Conservation (phyloP, 1,140 invertebrate genomes). For the Bombus terrestris region DNA sequence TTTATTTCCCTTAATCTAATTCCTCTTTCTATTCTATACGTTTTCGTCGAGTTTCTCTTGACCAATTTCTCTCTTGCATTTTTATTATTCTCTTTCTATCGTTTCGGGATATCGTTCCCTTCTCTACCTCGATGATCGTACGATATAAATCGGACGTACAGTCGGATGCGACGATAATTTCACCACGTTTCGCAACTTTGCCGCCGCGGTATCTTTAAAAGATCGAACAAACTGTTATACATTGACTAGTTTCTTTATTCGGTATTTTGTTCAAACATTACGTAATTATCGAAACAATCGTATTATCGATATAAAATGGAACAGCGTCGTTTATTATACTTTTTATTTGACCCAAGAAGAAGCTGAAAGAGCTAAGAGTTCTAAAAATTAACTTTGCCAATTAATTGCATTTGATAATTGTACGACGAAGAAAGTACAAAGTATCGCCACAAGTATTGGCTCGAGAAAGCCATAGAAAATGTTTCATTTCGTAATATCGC, state of each 20-base stretch:
- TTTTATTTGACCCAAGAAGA: background rate
- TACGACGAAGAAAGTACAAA: too few species aligned
- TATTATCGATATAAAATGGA: background rate
- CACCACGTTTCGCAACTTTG: too few species aligned
- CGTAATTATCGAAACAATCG: background rate
- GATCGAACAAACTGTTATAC: fast-evolving
- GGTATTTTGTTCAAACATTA: background rate
- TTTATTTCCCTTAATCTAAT: background rate
- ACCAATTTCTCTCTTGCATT: background rate
- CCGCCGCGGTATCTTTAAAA: too few species aligned
- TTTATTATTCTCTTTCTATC: background rate
- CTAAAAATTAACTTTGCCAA: background rate
- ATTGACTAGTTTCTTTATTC: too few species aligned
- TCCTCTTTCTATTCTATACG: background rate
- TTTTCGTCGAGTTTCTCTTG: background rate
- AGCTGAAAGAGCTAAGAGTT: background rate
- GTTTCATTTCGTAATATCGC: background rate
- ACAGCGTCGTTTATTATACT: background rate
- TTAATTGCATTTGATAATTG: background rate
- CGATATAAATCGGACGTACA: too few species aligned
- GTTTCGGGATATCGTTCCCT: too few species aligned
- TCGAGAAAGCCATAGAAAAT: too few species aligned
- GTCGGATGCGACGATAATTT: too few species aligned
- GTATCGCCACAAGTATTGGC: too few species aligned
- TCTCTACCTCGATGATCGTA: too few species aligned